Evolutionary conservation across 2,113 vertebrate genomes (phyloP).

Genomic region (Ondatra zibethicus): DNA sequence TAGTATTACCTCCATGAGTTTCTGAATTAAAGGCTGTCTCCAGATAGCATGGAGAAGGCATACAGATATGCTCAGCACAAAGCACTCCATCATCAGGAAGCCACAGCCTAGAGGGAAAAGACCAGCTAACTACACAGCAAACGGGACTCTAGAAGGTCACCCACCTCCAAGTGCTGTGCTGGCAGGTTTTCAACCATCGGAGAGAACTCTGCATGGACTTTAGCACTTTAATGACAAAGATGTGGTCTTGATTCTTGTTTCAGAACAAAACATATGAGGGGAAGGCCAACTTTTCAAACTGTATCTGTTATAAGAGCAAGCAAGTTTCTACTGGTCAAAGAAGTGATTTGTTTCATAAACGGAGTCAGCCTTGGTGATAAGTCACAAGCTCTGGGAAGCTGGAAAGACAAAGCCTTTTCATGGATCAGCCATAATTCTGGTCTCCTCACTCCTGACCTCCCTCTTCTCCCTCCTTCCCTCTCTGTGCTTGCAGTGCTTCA

Average conservation of each 20-base stretch:
- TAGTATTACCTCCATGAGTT: neutral
- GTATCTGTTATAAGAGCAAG: neutral
- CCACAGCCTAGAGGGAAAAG: no score
- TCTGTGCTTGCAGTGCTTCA: neutral
- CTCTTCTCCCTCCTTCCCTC: neutral
- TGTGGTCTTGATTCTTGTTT: slow-evolving; percentile 29
- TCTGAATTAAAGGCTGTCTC: slow-evolving; percentile 42
- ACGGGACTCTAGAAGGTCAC: neutral
- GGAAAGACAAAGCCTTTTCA: neutral
- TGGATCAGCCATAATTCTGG: neutral
- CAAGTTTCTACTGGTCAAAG: neutral
- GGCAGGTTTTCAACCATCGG: neutral
- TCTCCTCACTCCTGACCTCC: no score
- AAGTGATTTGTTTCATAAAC: neutral
- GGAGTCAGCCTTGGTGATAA: neutral
- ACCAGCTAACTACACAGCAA: neutral
- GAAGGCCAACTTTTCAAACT: neutral
- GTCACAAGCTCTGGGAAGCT: neutral
- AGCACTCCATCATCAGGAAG: neutral
- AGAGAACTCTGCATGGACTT: neutral
- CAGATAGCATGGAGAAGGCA: neutral
- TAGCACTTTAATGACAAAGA: neutral
- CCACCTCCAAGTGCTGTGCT: neutral
- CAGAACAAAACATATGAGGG: neutral
- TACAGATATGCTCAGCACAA: neutral